These are phyloP conservation scores for Nothocercus nigrocapillus DNA, from an alignment of 2,113 vertebrate species.

Conservation along the genomic window DNA sequence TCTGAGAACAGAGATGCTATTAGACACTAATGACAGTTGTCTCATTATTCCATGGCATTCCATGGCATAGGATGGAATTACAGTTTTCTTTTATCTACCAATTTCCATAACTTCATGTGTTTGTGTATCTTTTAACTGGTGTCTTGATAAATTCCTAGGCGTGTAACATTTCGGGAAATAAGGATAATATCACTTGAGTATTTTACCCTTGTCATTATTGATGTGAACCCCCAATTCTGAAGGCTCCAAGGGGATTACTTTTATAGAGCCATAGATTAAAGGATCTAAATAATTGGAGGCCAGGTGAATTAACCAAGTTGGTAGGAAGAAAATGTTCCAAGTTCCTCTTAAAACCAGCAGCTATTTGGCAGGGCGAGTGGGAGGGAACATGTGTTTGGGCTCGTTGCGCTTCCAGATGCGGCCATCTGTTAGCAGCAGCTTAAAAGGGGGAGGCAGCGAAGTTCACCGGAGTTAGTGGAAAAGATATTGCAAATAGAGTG, in stretches of 20 bases:
- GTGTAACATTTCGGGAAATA: background rate
- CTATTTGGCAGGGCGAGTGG: background rate
- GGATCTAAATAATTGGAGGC: background rate
- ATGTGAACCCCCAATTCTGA: background rate
- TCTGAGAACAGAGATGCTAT: background rate
- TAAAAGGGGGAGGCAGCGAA: background rate
- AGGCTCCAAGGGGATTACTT: background rate
- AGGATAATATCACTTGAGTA: background rate
- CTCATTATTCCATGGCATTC: background rate
- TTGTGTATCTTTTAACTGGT: background rate
- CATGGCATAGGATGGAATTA: background rate
- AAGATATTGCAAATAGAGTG: rapidly evolving
- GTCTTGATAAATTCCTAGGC: background rate
- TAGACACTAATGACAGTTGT: background rate
- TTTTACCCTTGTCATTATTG: background rate
- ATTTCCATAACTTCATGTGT: background rate
- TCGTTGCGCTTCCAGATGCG: background rate
- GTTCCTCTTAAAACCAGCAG: background rate
- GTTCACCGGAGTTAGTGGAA: background rate
- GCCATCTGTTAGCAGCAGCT: background rate
- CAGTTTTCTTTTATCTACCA: background rate
- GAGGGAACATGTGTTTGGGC: background rate
- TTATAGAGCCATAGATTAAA: background rate
- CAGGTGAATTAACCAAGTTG: background rate
- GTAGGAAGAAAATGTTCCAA: background rate